Base-by-base conservation (phyloP, 2,797 vertebrate genomes). In the Urophycis tenuis region DNA sequence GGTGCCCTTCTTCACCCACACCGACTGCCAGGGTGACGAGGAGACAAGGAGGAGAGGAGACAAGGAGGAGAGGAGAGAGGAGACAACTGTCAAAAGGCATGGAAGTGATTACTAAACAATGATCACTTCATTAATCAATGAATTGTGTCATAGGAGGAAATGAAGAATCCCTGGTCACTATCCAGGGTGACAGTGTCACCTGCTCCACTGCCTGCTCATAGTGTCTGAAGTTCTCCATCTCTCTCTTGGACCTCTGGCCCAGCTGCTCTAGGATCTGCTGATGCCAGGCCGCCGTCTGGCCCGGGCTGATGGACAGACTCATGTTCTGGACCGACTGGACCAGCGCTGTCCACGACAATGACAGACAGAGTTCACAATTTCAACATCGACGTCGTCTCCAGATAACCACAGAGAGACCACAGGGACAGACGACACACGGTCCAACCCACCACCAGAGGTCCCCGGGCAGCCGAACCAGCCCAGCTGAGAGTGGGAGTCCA, bases 211-310 rank as follows among this genome's bases (percentile, higher is more conserved):
- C 97, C 86, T 99, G 95, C 73, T 99, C 96, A 0, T 98, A 99
- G 87, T 99, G 96, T 76, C 89, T 91, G 85, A 99, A 99, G 83
- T 95, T 94, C 82, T 99, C 96, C 85, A 98, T 90, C 87, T 99
- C 98, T 82, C 96, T 89, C 83, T 93, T 97, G 75, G 95, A 95
- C 78, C 97, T 91, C 80, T 98, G 96, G 0, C 91, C 95, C 79
- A 99, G 95, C 85, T 99, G 98, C 82, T 98, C 95, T 69, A 97
- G 95, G 89, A 99, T 99, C 92, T 98, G 96, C 84, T 92, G 97
- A 81, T 94, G 86, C 98, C 98, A 99, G 0, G 93, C 90, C 0
- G 97, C 94, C 0, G 95, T 96, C 91, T 98, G 96, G 7, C 95
- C 93, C 0, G 96, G 94, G 1, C 92, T 95, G 87, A 97, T 91